Conservation (phyloP, 2,113 vertebrate genomes). For the Mustelus asterias region DNA sequence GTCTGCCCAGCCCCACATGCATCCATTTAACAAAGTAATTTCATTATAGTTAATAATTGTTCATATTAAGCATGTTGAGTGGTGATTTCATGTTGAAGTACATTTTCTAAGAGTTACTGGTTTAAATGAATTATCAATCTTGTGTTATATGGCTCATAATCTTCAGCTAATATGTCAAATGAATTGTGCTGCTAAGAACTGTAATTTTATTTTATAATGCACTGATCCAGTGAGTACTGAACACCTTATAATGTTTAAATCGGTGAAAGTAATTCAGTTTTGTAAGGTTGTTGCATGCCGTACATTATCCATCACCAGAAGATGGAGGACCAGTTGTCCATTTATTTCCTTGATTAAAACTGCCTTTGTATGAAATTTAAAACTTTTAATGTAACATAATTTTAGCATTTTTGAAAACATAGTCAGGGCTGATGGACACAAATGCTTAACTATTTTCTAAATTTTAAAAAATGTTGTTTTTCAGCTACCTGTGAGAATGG, state of each 20-base stretch:
- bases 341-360: background rate
- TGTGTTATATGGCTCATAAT: background rate
- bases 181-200: background rate
- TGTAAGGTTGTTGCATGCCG: background rate
- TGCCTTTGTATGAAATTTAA: background rate
- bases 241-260: background rate
- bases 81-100: background rate
- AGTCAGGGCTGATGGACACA: background rate
- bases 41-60: background rate
- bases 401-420: constrained; percentile 39
- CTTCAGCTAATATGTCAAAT: background rate
- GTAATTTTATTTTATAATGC: background rate
- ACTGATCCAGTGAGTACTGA: background rate
- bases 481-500: constrained; percentile 93
- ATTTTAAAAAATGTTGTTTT: constrained; percentile 41
- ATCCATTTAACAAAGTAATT: background rate
- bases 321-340: background rate
- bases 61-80: background rate
- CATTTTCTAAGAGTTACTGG: background rate
- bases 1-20: background rate
- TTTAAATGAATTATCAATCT: background rate
- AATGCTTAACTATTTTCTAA: background rate
- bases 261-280: background rate
- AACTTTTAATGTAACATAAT: background rate
- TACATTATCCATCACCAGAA: background rate